phyloP scores from a whole-genome alignment of 2,888 invertebrate genomes.

The Siphlonurus alternatus region DNA sequence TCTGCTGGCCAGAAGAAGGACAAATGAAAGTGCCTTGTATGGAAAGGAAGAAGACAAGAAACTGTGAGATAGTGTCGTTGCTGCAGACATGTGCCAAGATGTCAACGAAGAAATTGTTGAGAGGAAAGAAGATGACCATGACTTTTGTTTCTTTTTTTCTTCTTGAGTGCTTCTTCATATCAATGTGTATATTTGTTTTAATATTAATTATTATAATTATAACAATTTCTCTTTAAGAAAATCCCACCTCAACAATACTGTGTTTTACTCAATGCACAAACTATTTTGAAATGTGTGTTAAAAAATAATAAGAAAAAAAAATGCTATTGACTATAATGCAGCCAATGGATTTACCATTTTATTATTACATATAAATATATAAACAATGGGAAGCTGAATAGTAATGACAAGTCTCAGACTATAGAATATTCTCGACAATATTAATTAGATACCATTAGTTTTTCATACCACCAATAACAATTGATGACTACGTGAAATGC shows the following conservation, averaged over 20 bases:
- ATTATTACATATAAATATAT: neutral
- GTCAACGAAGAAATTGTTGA: too few relatives aligned
- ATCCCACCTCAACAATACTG: slow-evolving; percentile 13
- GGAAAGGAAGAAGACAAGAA: neutral
- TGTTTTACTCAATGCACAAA: slow-evolving; percentile 9
- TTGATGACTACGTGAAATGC: neutral
- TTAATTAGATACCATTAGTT: too few relatives aligned
- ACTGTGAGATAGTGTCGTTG: neutral
- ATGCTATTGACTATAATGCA: neutral
- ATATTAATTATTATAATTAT: slow-evolving; percentile 8
- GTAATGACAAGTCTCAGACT: too few relatives aligned
- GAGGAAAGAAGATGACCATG: neutral
- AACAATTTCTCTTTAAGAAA: slow-evolving; percentile 7
- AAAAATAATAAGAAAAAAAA: neutral
- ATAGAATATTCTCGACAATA: too few relatives aligned
- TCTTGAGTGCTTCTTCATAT: slow-evolving; percentile 9
- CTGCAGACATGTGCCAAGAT: neutral
- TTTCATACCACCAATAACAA: too few relatives aligned
- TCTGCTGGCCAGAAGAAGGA: neutral
- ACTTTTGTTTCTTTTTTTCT: slow-evolving; percentile 9
- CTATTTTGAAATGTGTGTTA: slow-evolving; percentile 3
- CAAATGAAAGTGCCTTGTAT: neutral
- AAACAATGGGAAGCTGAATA: neutral
- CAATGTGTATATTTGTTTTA: slow-evolving; percentile 8
- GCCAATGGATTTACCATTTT: neutral